phyloP scores from a whole-genome alignment of 2,888 invertebrate species.

The Ichneumon xanthorius region DNA sequence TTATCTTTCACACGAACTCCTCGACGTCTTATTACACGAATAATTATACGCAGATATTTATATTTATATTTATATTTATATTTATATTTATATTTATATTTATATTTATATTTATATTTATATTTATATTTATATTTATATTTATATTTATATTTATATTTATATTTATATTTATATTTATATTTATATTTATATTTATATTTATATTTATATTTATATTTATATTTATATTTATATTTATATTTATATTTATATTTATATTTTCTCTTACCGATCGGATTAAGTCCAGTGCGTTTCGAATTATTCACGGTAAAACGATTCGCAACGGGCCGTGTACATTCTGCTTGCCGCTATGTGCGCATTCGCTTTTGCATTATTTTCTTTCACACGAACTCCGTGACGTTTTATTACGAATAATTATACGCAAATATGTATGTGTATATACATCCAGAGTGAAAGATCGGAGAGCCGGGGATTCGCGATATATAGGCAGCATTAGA shows the following conservation, averaged over 20 bases:
- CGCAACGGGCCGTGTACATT: conserved; percentile 9
- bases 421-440: background rate
- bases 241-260: conserved; percentile 4
- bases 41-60: background rate
- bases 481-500: background rate
- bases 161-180: too few species aligned
- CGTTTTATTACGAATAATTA: conserved; percentile 3
- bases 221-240: too few species aligned
- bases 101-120: background rate
- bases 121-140: too few species aligned
- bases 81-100: too few species aligned
- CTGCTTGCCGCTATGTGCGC: background rate
- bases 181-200: too few species aligned
- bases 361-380: conserved; percentile 11
- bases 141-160: too few species aligned
- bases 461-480: background rate
- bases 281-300: conserved; percentile 25
- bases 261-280: conserved; percentile 41
- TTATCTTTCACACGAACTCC: conserved; percentile 9
- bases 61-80: too few species aligned
- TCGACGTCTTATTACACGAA: background rate
- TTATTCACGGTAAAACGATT: conserved; percentile 47
- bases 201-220: too few species aligned
- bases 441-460: conserved; percentile 4
- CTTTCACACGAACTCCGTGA: conserved; percentile 14